Conservation (phyloP, 1,140 invertebrate species). For the Meloidogyne floridensis region DNA sequence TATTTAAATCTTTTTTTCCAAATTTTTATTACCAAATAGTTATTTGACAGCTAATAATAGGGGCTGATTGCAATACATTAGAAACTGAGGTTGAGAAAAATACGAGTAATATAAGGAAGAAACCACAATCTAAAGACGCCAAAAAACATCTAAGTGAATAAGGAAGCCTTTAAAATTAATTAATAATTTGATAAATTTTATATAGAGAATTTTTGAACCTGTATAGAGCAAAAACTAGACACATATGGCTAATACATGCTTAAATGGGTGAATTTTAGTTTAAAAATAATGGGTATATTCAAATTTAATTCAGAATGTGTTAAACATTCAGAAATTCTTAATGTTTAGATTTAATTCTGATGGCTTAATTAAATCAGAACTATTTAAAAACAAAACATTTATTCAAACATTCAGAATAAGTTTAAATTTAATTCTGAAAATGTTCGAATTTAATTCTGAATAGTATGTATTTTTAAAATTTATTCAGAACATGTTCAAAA, state of each 20-base stretch:
- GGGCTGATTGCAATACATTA: conserved; percentile 41
- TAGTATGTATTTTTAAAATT: too few species aligned
- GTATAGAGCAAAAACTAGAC: conserved; percentile 59
- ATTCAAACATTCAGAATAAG: too few species aligned
- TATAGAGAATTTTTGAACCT: conserved; percentile 26
- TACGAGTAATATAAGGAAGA: conserved; percentile 50
- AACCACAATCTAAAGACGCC: conserved; percentile 46
- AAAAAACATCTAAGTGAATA: conserved; percentile 62
- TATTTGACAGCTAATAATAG: conserved; percentile 57
- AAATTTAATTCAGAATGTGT: too few species aligned
- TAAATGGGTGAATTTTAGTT: neutral
- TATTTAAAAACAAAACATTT: too few species aligned
- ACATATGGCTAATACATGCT: conserved; percentile 62
- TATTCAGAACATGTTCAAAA: neutral
- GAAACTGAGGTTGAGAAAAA: conserved; percentile 54
- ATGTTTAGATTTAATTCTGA: too few species aligned
- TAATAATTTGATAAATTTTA: neutral
- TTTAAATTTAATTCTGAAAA: too few species aligned
- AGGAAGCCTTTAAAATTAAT: conserved; percentile 28
- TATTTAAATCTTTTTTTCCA: neutral
- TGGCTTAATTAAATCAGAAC: too few species aligned
- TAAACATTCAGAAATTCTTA: too few species aligned
- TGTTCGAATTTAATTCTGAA: too few species aligned
- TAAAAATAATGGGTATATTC: too few species aligned
- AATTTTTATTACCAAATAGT: conserved; percentile 46